Base-by-base conservation (phyloP, 1,140 invertebrate genomes). In the Phthorimaea operculella region DNA sequence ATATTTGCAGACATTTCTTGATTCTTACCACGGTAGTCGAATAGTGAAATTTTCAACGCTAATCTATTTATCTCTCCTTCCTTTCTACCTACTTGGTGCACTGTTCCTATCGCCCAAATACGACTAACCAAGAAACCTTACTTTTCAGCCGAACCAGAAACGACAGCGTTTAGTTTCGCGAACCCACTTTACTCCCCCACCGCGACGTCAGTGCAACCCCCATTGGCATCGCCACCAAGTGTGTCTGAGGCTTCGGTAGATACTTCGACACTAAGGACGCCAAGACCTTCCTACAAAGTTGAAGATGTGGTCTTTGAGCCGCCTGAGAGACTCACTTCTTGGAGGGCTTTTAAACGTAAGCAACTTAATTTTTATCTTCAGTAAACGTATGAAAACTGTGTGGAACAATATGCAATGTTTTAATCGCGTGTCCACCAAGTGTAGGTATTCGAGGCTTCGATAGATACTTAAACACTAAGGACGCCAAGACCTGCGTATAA, bases 101-200 rank as follows among this genome's bases (percentile, higher is more conserved):
- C 21, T 6, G 21, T 28, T 28, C 21, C 21, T 28, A 2, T 4
- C 21, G 6, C 2, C 21, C 21, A 28, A n/a, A n/a, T n/a, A 4
- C 21, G 21, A 28, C 21, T 28, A 28, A 28, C 6, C 2, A 6
- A 2, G 2, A 28, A 28, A 28, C 21, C 2, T n/a, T 9, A 39
- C n/a, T n/a, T 77, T 80, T n/a, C 55, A 85, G 78, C 56, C 15
- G 81, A 78, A 59, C 71, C 70, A 12, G 88, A 89, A 56, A 87
- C 87, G 52, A 89, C 87, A 33, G 83, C 88, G 1, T 89, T 92
- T 52, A 92, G 91, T 62, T 93, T 92, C 69, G 91, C 92, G 33
- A 94, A 94, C 85, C 93, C 93, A 0, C 91, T 93, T 1, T 94
- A 95, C 59, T 93, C 94, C 62, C 88, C 90, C 0, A 88, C 89